These are phyloP conservation scores for Ephialtes manifestator DNA, from an alignment of 2,888 invertebrate genomes.

Conservation along the genomic window DNA sequence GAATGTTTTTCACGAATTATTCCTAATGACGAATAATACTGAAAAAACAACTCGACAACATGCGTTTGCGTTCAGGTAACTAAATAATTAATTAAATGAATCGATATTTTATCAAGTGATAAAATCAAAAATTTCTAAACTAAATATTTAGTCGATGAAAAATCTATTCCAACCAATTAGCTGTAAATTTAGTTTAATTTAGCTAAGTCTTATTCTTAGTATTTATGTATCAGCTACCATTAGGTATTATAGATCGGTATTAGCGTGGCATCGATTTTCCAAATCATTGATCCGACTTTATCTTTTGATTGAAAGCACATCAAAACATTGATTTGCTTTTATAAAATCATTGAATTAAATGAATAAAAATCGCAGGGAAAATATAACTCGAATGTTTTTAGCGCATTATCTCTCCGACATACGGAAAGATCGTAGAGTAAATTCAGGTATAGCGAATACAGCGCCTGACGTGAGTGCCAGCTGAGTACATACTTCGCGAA, in stretches of 20 bases:
- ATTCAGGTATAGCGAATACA: slow-evolving; percentile 7
- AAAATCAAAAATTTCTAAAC: neutral
- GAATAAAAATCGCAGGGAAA: neutral
- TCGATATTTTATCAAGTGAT: neutral
- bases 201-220: neutral
- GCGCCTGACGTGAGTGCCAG: slow-evolving; percentile 11
- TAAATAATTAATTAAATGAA: neutral
- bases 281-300: neutral
- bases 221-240: neutral
- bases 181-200: neutral
- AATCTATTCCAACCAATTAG: neutral
- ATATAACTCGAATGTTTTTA: neutral
- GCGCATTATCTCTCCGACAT: neutral
- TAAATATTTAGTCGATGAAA: neutral
- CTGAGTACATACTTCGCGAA: slow-evolving; percentile 31
- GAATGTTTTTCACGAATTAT: too few species aligned
- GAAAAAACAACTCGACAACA: too few species aligned
- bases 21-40: too few species aligned
- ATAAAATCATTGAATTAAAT: slow-evolving; percentile 1
- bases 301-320: neutral
- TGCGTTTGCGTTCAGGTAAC: neutral
- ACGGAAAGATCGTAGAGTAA: neutral
- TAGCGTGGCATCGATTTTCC: neutral
- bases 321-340: neutral
- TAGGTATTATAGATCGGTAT: neutral